A percentile compares a stretch with the other conserved stretches of the same genome.
phyloP scores from a whole-genome alignment of 1,140 invertebrate genomes.

The Zaprionus nigranus region DNA sequence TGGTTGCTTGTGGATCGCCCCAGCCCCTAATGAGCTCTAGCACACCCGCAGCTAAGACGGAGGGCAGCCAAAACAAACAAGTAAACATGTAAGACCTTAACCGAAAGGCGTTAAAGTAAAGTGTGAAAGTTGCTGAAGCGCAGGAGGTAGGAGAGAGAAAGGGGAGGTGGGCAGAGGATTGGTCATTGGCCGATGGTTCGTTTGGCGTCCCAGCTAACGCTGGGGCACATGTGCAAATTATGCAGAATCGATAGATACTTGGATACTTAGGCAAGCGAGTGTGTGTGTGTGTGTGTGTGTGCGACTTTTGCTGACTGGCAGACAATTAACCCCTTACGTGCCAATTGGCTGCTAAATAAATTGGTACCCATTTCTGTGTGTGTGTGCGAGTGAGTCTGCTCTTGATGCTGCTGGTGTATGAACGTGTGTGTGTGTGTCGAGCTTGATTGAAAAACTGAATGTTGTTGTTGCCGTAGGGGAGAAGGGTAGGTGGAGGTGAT shows the following conservation, averaged over 20 bases:
- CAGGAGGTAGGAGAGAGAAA: neutral
- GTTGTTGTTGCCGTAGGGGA: neutral
- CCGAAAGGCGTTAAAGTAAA: conserved; percentile 61
- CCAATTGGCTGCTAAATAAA: conserved; percentile 72
- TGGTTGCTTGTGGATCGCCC: conserved; percentile 2
- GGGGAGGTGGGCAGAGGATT: neutral
- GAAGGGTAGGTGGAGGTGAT: neutral
- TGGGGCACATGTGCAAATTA: conserved; percentile 57
- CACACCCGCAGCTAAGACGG: conserved; percentile 38
- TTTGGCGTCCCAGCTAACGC: neutral
- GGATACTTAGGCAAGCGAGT: conserved; percentile 5
- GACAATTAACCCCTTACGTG: conserved; percentile 77
- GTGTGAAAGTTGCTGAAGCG: conserved; percentile 53
- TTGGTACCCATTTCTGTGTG: conserved; percentile 38
- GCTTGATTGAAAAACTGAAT: conserved; percentile 41
- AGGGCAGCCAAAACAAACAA: conserved; percentile 53
- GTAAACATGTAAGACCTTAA: conserved; percentile 36
- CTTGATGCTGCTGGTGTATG: conserved; percentile 4
- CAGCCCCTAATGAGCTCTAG: conserved; percentile 33
- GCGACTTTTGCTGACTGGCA: conserved; percentile 64
- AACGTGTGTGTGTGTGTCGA: neutral
- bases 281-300: conserved; percentile 17
- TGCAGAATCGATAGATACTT: conserved; percentile 66
- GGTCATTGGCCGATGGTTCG: neutral
- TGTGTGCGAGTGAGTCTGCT: conserved; percentile 8